Percentiles rank a stretch among this genome's conserved stretches.
Evolutionary conservation across 2,797 vertebrate genomes (phyloP).

Genomic region (Rhynchonycteris naso): DNA sequence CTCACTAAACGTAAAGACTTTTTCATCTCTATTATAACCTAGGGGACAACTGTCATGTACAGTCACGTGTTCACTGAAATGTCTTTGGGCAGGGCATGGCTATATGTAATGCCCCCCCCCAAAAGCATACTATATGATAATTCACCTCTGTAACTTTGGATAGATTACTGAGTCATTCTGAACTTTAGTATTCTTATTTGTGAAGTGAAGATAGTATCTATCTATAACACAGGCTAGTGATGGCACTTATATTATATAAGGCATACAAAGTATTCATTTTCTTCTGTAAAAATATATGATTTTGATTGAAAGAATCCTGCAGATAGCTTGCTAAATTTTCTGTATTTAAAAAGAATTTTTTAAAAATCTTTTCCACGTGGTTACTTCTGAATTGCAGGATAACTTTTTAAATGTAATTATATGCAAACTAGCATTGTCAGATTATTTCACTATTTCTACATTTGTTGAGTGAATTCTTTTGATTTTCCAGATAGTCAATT

Average conservation of each 20-base stretch:
- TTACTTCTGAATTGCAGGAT: neutral
- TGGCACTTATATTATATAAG: neutral
- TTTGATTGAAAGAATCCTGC: neutral
- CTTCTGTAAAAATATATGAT: neutral
- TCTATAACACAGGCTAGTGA: neutral
- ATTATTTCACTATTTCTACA: neutral
- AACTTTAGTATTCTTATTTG: neutral
- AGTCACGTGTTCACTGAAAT: neutral
- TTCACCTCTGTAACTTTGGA: neutral
- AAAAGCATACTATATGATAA: neutral
- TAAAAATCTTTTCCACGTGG: neutral
- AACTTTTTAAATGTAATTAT: neutral
- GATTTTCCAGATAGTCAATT: neutral
- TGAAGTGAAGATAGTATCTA: neutral
- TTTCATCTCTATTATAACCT: neutral
- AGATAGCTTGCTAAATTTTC: neutral
- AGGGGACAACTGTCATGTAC: neutral
- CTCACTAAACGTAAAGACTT: neutral
- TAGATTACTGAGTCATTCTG: neutral
- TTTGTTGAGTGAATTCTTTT: neutral
- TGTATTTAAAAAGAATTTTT: neutral
- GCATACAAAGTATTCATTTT: conserved; percentile 3
- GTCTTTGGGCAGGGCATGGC: neutral
- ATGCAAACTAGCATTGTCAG: neutral
- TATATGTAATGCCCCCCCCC: neutral